Evolutionary conservation across 2,113 vertebrate species (phyloP), one percentile per base, ranked within the genome.

Genomic region (Bujurquina vittata): DNA sequence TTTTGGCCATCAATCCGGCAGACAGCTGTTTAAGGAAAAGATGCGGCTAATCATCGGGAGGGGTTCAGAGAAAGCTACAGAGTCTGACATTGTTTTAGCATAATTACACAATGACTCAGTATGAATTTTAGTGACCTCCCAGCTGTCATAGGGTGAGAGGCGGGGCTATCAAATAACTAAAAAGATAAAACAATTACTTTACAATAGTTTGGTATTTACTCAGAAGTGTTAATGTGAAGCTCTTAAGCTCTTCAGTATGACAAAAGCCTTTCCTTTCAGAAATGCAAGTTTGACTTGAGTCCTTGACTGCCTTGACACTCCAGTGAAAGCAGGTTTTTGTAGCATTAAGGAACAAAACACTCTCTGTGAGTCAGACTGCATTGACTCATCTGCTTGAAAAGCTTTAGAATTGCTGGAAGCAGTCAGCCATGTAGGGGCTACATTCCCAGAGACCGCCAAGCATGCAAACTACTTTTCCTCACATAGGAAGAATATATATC

Each of bases 401-500:
- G 29, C 75, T 62, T 12, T 54, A 58, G 78, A 60, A 80, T 82
- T 72, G 3, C 76, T 88, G 54, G 33, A 76, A 73, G 84, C 84
- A 81, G 81, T 84, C 79, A 31, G 49, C 57, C 81, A 72, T 40
- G 29, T 10, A 43, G 58, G 29, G 55, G 52, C 72, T 52, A 5
- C 69, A 84, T 79, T 83, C 84, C 87, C 33, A 4, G 46, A 60
- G 74, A 74, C 80, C 11, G 37, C 80, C 58, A 11, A 84, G 86
- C 91, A 86, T 75, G 79, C 79, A 77, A 77, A 83, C 91, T 84
- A 88, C 83, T 92, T 90, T 87, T 65, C 77, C 85, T 84, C 82
- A 77, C 85, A 15, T 55, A 52, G 81, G 54, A 8, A 52, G 73
- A 81, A 59, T 33, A 91, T 90, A 89, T 52, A 88, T 93, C 89